Evolutionary conservation across 2,113 vertebrate genomes (phyloP), one percentile per base, ranked within the genome.

Genomic region (Pseudorectes ferrugineus): DNA sequence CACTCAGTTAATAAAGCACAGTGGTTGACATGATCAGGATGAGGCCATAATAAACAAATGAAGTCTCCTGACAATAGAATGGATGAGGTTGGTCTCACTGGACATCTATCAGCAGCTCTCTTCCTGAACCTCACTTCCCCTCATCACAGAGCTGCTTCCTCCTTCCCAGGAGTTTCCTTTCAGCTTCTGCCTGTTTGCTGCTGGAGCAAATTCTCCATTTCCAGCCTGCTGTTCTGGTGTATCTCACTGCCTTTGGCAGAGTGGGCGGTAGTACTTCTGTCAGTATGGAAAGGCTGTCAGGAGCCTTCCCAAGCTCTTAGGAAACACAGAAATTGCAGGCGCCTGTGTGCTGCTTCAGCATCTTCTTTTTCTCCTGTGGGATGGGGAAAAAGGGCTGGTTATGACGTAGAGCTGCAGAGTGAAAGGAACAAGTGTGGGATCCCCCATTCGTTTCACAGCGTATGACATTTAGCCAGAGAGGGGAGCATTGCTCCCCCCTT

Each of bases 401-500:
- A 21, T 87, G 83, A 74, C 0, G 0, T 67, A 87, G 70, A 93
- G 61, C 68, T 71, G 76, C 57, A 55, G 88, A 70, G 46, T 67
- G 48, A 95, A 95, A 86, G 45, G 57, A 93, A 63, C 40, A 67
- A 95, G 77, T 91, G 89, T 94, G 85, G 74, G 61, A 94, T 87
- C 48, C 78, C 63, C 77, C n/a, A 21, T 40, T 87, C 0, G 0
- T 91, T 85, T 87, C 31, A 54, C 15, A n/a, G 43, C 38, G 9
- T 72, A 66, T 70, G 81, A 76, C 85, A 89, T 85, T 75, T 79
- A 82, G 73, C 77, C 84, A 61, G 43, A 28, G 45, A 61, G 22
- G 46, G 19, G 54, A 52, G 54, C 40, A 83, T 49, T 49, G 65
- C n/a, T 78, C 66, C 19, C 11, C 11, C 21, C 35, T 49, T 68